phyloP scores from a whole-genome alignment of 2,888 invertebrate species.

The Parascotia fuliginaria region DNA sequence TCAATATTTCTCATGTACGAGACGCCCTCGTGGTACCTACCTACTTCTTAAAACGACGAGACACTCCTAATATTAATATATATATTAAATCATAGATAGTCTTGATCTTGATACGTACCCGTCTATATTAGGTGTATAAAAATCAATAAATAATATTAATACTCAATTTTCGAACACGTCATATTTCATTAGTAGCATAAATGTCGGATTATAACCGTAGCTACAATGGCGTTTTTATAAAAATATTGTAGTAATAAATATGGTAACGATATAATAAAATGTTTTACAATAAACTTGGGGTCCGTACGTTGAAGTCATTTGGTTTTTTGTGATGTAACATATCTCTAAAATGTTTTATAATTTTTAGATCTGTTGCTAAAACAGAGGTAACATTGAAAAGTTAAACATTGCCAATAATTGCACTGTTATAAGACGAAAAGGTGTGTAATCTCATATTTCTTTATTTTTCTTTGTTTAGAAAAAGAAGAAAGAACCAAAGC shows the following conservation, averaged over 20 bases:
- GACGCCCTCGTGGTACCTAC: too few relatives aligned
- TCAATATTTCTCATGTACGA: too few relatives aligned
- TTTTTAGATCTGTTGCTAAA: too few relatives aligned
- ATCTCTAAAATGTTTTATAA: conserved; percentile 3
- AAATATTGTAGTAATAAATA: conserved; percentile 45
- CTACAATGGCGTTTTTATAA: conserved; percentile 36
- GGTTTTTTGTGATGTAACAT: neutral
- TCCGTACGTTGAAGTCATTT: conserved; percentile 9
- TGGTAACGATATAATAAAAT: conserved; percentile 30
- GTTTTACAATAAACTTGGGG: conserved; percentile 23
- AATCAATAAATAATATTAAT: conserved; percentile 26
- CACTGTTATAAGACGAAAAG: too few relatives aligned
- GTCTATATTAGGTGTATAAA: conserved; percentile 14
- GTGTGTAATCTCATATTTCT: too few relatives aligned
- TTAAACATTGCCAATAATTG: too few relatives aligned
- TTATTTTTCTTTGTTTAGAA: too few relatives aligned
- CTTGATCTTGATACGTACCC: neutral
- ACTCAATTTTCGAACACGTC: conserved; percentile 18
- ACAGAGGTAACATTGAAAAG: too few relatives aligned
- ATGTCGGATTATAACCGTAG: conserved; percentile 29
- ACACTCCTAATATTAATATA: too few relatives aligned
- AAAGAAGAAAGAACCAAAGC: too few relatives aligned
- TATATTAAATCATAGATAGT: neutral
- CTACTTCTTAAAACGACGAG: too few relatives aligned
- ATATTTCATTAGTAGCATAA: conserved; percentile 36